Percentiles rank a stretch among this genome's conserved stretches.
These are phyloP conservation scores for Liposcelis brunnea DNA, from an alignment of 2,888 invertebrate genomes.

Conservation along the genomic window DNA sequence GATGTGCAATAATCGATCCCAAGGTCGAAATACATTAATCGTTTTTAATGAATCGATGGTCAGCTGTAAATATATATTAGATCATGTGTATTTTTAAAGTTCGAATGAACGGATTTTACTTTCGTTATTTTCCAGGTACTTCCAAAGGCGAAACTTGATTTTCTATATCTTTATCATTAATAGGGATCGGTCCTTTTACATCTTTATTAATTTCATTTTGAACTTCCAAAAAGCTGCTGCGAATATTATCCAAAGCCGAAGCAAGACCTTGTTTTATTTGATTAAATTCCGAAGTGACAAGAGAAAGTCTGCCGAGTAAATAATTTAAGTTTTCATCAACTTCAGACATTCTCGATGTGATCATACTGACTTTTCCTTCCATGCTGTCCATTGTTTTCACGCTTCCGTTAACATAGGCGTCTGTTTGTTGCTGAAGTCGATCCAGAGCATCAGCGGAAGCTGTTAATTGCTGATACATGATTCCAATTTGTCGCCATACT, in stretches of 20 bases:
- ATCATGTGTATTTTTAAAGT: too few relatives aligned
- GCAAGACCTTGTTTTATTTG: slow-evolving; percentile 60
- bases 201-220: slow-evolving; percentile 28
- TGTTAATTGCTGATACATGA: slow-evolving; percentile 69
- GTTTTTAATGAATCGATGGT: too few relatives aligned
- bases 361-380: slow-evolving; percentile 43
- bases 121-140: too few relatives aligned
- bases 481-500: slow-evolving; percentile 80
- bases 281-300: slow-evolving; percentile 72
- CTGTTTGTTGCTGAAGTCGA: slow-evolving; percentile 58
- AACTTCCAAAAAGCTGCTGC: slow-evolving; percentile 43
- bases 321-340: slow-evolving; percentile 71
- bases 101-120: too few relatives aligned
- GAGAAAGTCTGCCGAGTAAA: slow-evolving; percentile 55
- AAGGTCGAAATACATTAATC: too few relatives aligned
- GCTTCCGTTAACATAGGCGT: slow-evolving; percentile 62
- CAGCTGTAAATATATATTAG: too few relatives aligned
- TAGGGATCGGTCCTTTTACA: slow-evolving; percentile 28
- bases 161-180: slow-evolving; percentile 24
- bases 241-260: slow-evolving; percentile 50
- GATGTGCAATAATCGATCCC: too few relatives aligned
- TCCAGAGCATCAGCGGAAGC: slow-evolving; percentile 57
- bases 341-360: slow-evolving; percentile 57
- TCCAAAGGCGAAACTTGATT: slow-evolving; percentile 16
- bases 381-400: slow-evolving; percentile 47